phyloP scores from a whole-genome alignment of 2,113 vertebrate species.

The human (Homo sapiens) region GRCh38 chr9:133261001-133261500 shows the following conservation, averaged over 20 bases:
- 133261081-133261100: background rate
- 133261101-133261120: background rate
- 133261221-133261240: too few species aligned
- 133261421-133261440: too few species aligned
- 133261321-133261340: too few species aligned
- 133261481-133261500: background rate
- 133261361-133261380: background rate
- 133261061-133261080: background rate
- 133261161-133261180: too few species aligned
- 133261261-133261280: background rate
- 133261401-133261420: too few species aligned
- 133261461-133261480: too few species aligned
- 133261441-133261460: background rate
- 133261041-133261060: too few species aligned
- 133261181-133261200: background rate
- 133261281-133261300: background rate
- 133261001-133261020: background rate
- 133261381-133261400: background rate
- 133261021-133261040: too few species aligned
- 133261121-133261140: background rate
- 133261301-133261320: background rate
- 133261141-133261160: background rate
- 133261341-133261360: background rate
- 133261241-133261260: background rate
- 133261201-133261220: background rate